phyloP scores from a whole-genome alignment of 2,888 invertebrate species.

The Drosophila leonis region DNA sequence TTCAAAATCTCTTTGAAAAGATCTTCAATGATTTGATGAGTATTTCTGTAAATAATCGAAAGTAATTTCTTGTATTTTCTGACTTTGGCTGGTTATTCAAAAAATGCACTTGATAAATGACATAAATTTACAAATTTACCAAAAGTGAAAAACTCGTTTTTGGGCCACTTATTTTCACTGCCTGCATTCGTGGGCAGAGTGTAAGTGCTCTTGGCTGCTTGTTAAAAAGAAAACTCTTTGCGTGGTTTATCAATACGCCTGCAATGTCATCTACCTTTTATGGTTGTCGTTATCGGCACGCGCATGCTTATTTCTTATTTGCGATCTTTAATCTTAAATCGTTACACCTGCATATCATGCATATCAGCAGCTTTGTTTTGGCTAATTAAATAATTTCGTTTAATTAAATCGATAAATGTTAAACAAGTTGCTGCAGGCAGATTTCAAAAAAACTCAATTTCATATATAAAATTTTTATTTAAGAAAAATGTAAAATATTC shows the following conservation, averaged over 20 bases:
- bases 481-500: not conserved
- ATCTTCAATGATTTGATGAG: not conserved
- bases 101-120: slow-evolving; percentile 25
- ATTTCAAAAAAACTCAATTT: too few relatives aligned
- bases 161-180: slow-evolving; percentile 14
- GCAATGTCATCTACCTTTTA: slow-evolving; percentile 49
- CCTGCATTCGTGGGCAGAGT: slow-evolving; percentile 1
- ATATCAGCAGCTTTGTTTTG: slow-evolving; percentile 6
- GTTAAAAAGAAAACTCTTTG: slow-evolving; percentile 22
- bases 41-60: not conserved
- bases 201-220: slow-evolving; percentile 19
- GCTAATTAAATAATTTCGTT: slow-evolving; percentile 12
- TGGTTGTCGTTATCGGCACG: slow-evolving; percentile 35
- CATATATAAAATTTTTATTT: not conserved
- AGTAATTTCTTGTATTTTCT: slow-evolving; percentile 4
- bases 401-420: slow-evolving; percentile 1
- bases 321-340: slow-evolving; percentile 25
- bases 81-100: not conserved
- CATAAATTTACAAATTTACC: slow-evolving; percentile 6
- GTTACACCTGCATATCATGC: slow-evolving; percentile 23
- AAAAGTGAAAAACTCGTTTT: slow-evolving; percentile 41
- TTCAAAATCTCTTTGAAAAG: not conserved
- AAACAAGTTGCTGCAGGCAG: not conserved
- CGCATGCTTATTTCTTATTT: slow-evolving; percentile 20
- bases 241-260: slow-evolving; percentile 40